Conservation (phyloP, 1,140 invertebrate species). For the Leptonema lineaticorne region DNA sequence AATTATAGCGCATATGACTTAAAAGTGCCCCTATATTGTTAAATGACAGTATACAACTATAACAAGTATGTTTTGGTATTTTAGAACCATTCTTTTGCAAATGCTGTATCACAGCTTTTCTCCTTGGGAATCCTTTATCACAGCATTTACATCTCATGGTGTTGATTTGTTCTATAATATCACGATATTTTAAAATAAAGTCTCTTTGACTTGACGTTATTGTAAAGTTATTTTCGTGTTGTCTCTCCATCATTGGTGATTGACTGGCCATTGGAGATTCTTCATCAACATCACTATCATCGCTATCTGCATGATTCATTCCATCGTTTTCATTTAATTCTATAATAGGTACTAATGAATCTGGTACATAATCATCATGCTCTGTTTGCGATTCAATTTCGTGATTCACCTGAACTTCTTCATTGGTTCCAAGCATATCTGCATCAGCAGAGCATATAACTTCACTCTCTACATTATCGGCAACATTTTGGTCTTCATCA, state of each 20-base stretch:
- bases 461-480: slow-evolving; percentile 35
- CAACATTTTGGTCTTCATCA: slow-evolving; percentile 43
- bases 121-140: slow-evolving; percentile 51
- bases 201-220: slow-evolving; percentile 54
- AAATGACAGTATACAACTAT: slow-evolving; percentile 60
- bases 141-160: slow-evolving; percentile 55
- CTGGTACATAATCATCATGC: slow-evolving; percentile 46
- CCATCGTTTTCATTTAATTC: slow-evolving; percentile 54
- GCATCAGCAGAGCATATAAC: slow-evolving; percentile 22
- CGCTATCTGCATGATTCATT: slow-evolving; percentile 47
- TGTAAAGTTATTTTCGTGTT: slow-evolving; percentile 20
- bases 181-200: slow-evolving; percentile 52
- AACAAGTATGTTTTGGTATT: slow-evolving; percentile 59
- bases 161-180: slow-evolving; percentile 55
- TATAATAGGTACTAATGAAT: slow-evolving; percentile 49
- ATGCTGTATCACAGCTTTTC: slow-evolving; percentile 56
- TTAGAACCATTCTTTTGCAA: slow-evolving; percentile 56
- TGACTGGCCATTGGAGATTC: slow-evolving; percentile 46
- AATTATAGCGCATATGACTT: slow-evolving; percentile 55
- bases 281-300: slow-evolving; percentile 44
- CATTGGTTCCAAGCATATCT: slow-evolving; percentile 38
- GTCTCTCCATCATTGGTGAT: slow-evolving; percentile 23
- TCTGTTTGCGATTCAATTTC: slow-evolving; percentile 40
- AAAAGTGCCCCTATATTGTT: slow-evolving; percentile 54
- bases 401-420: slow-evolving; percentile 26